Percentiles rank a stretch among this genome's conserved stretches.
Conservation (phyloP, 1,140 invertebrate species). For the Portunus trituberculatus region DNA sequence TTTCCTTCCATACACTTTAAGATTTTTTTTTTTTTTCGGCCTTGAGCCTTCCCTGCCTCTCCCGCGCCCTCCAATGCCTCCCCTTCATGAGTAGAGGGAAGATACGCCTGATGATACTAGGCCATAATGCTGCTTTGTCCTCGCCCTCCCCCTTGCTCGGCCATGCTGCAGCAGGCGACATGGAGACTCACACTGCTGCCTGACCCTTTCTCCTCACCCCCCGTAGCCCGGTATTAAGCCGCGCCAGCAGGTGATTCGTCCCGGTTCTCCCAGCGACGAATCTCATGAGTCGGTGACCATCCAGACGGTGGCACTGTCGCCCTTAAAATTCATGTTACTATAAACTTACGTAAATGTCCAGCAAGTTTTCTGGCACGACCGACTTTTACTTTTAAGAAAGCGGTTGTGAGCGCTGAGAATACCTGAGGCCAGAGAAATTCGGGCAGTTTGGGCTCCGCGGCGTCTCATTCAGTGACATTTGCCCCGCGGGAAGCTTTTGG, state of each 20-base stretch:
- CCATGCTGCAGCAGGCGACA: not conserved
- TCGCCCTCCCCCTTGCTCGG: not conserved
- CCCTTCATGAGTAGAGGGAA: slow-evolving; percentile 9
- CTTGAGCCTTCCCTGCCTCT: not conserved
- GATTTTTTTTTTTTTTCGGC: not conserved
- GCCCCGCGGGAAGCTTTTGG: not conserved
- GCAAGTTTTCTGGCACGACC: not conserved
- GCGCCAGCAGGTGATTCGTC: not conserved
- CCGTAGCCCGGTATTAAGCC: not conserved
- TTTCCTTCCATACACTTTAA: not conserved
- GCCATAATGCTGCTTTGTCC: not conserved
- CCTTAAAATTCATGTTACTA: slow-evolving; percentile 13
- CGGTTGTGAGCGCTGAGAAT: not conserved
- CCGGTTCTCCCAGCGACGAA: not conserved
- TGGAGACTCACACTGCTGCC: not conserved
- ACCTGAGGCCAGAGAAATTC: not conserved
- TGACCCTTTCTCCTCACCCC: not conserved
- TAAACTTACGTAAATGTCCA: not conserved
- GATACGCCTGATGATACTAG: not conserved
- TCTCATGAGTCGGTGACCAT: not conserved
- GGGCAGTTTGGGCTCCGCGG: not conserved
- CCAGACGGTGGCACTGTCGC: not conserved
- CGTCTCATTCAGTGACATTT: not conserved
- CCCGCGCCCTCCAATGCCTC: not conserved
- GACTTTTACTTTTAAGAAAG: slow-evolving; percentile 1